Evolutionary conservation across 2,888 invertebrate genomes (phyloP), one percentile per base, ranked within the genome.

Genomic region (Ganaspis brasiliensis): DNA sequence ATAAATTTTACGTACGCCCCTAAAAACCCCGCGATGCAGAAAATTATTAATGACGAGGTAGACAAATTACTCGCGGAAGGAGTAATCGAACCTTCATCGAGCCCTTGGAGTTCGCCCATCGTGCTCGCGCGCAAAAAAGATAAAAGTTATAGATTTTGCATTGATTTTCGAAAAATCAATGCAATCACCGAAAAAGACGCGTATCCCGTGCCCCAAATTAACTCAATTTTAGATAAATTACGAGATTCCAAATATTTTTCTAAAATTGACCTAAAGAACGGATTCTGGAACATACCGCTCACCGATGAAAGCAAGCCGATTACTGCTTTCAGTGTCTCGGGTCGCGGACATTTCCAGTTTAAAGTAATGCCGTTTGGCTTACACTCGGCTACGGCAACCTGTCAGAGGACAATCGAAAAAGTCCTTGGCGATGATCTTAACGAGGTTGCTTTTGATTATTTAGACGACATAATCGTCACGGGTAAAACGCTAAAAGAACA

Each of bases 261-360:
- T 0, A 70, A 75, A 4, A n/a, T 79, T 2, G 12, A 45, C 10
- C 12, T 45, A 12, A 45, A 45, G 12, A 72, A 55, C 3, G 79
- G 75, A 0, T 80, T 79, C 26, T 79, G 78, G 79, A 87, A 89
- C 73, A 79, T 89, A 31, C 84, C 84, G 5, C 52, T 85, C 57
- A 74, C 21, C 0, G 77, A 78, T 40, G 72, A 72, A 0, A 84
- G 83, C n/a, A 49, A 79, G 16, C 78, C 79, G 9, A 80, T 83
- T 8, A 89, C 88, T 4, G 88, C 89, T 2, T 89, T 88, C 70
- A 84, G 85, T 0, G 83, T 88, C 2, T 87, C 87, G 0, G 80
- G 78, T 6, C 52, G 83, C 9, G 87, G 88, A 0, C 74, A 85
- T 21, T 87, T 77, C 52, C 84, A 89, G 5, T 90, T 89, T 57